Percentiles rank a stretch among this genome's conserved stretches.
phyloP scores from a whole-genome alignment of 2,888 invertebrate species.

The Gibbula magus region DNA sequence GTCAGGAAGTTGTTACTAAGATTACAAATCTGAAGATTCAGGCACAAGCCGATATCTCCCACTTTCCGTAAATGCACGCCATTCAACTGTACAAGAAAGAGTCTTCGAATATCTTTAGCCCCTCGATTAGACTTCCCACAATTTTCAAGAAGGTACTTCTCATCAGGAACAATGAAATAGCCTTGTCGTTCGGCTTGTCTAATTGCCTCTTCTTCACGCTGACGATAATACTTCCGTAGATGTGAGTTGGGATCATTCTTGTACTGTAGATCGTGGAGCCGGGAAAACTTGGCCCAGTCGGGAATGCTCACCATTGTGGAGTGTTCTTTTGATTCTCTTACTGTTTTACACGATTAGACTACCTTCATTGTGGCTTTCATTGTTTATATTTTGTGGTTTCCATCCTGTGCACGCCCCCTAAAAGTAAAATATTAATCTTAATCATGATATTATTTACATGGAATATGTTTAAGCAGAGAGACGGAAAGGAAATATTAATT shows the following conservation, averaged over 20 bases:
- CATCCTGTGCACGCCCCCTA: too few relatives aligned
- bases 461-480: not conserved
- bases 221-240: conserved; percentile 62
- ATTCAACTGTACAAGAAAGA: conserved; percentile 58
- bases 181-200: conserved; percentile 67
- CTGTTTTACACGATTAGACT: not conserved
- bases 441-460: not conserved
- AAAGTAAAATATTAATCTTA: not conserved
- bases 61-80: conserved; percentile 65
- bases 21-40: conserved; percentile 65
- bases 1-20: conserved; percentile 71
- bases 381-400: too few relatives aligned
- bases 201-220: conserved; percentile 66
- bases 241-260: conserved; percentile 41
- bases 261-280: conserved; percentile 49
- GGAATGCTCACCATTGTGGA: conserved; percentile 71
- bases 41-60: conserved; percentile 68
- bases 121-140: conserved; percentile 47
- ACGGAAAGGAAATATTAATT: not conserved
- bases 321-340: too few relatives aligned
- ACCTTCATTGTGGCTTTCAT: not conserved
- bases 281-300: conserved; percentile 70
- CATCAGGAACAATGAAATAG: conserved; percentile 62
- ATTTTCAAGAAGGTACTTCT: conserved; percentile 56
- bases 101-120: conserved; percentile 53